Conservation (phyloP, 2,113 vertebrate species). For the Heptranchias perlo region DNA sequence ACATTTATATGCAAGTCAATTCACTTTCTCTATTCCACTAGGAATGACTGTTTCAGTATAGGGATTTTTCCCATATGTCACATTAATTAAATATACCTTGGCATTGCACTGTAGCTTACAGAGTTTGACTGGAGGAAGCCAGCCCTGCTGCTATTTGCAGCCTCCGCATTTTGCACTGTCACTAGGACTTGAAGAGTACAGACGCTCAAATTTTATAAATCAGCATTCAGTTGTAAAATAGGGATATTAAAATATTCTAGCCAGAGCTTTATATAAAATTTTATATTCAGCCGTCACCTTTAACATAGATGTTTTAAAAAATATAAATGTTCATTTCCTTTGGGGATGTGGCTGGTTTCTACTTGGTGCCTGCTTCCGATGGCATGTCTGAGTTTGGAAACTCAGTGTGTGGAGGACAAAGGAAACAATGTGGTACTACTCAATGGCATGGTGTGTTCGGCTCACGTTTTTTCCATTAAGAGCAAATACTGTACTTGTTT, state of each 20-base stretch:
- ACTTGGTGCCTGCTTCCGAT: background rate
- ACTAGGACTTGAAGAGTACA: background rate
- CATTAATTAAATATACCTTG: background rate
- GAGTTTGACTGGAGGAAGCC: background rate
- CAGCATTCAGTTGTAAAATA: conserved; percentile 9
- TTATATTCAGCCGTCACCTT: background rate
- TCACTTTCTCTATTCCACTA: background rate
- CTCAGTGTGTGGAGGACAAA: background rate
- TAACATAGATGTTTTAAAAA: background rate
- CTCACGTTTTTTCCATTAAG: background rate
- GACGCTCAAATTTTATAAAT: background rate
- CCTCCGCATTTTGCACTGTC: background rate
- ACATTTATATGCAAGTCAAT: background rate
- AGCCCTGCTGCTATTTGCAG: background rate
- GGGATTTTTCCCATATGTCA: background rate
- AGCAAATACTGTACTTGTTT: background rate
- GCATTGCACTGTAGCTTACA: background rate
- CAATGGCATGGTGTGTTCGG: background rate
- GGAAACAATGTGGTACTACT: background rate
- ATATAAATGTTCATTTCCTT: background rate
- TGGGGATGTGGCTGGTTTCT: background rate
- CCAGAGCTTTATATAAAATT: background rate
- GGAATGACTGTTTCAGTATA: background rate
- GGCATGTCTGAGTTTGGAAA: background rate
- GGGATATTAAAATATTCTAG: background rate